A percentile compares a stretch with the other conserved stretches of the same genome.
These are phyloP conservation scores for Polypedilum pembai DNA, from an alignment of 1,140 invertebrate species.

Conservation along the genomic window DNA sequence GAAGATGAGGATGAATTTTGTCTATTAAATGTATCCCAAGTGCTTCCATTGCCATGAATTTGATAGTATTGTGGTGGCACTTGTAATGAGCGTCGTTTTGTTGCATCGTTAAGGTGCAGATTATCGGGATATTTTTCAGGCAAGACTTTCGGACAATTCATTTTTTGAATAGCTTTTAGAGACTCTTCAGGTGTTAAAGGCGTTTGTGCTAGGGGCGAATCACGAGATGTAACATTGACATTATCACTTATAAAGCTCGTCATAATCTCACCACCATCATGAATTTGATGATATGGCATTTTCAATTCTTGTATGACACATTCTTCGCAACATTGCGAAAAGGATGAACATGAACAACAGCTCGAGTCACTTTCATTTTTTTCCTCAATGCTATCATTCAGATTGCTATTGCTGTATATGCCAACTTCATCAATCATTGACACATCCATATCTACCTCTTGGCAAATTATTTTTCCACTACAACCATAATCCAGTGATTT, in stretches of 20 bases:
- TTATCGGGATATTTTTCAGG: conserved; percentile 56
- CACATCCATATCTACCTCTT: conserved; percentile 40
- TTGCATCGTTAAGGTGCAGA: conserved; percentile 34
- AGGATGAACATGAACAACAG: conserved; percentile 31
- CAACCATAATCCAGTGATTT: conserved; percentile 34
- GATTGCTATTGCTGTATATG: conserved; percentile 36
- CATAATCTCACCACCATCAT: conserved; percentile 42
- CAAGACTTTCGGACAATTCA: conserved; percentile 74
- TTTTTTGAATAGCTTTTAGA: conserved; percentile 59
- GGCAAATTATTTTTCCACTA: conserved; percentile 40
- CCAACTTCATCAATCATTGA: conserved; percentile 34
- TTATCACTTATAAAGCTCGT: conserved; percentile 50
- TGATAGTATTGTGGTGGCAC: conserved; percentile 44
- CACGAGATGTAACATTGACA: conserved; percentile 64
- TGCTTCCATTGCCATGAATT: conserved; percentile 32
- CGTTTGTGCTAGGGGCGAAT: conserved; percentile 41
- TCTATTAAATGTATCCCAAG: conserved; percentile 25
- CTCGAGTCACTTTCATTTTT: conserved; percentile 35
- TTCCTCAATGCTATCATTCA: conserved; percentile 1
- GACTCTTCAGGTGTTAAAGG: conserved; percentile 58
- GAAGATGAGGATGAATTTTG: background rate
- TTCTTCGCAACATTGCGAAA: conserved; percentile 30
- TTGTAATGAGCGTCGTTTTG: conserved; percentile 49
- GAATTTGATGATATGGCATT: conserved; percentile 42
- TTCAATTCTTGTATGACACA: conserved; percentile 60